Conservation (phyloP, 2,113 vertebrate species). For the human region GRCh38 chr7:15515001-15515500, state of each 20-base stretch:
- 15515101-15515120: neutral
- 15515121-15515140: neutral
- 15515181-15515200: neutral
- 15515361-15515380: conserved; percentile 14
- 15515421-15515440: conserved; percentile 49
- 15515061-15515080: neutral
- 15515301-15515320: neutral
- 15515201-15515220: neutral
- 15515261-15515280: conserved; percentile 28
- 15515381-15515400: conserved; percentile 21
- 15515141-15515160: neutral
- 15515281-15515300: neutral
- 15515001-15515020: neutral
- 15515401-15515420: neutral
- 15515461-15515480: conserved; percentile 28
- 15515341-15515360: neutral
- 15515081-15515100: neutral
- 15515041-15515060: neutral
- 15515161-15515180: neutral
- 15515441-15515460: conserved; percentile 54
- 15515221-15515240: neutral
- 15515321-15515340: neutral
- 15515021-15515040: neutral
- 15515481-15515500: conserved; percentile 56
- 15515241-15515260: conserved; percentile 36